Conservation (phyloP, 2,888 invertebrate genomes). For the Chydorus sphaericus region DNA sequence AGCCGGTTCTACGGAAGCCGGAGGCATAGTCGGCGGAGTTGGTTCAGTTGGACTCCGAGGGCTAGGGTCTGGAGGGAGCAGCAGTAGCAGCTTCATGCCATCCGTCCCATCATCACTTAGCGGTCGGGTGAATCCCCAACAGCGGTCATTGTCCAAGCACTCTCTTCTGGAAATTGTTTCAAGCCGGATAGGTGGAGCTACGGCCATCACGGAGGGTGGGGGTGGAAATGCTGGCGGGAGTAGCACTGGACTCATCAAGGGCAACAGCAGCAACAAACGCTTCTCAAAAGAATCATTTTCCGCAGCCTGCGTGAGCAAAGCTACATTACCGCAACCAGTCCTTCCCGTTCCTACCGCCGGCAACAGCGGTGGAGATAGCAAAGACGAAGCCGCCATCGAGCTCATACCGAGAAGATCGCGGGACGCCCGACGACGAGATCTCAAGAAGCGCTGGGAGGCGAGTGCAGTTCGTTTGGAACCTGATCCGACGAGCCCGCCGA, state of each 20-base stretch:
- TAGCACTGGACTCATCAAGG: too few species aligned
- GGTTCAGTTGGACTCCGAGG: neutral
- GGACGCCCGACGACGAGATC: slow-evolving; percentile 26
- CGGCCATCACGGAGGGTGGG: slow-evolving; percentile 15
- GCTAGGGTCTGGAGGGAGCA: slow-evolving; percentile 15
- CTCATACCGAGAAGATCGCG: neutral
- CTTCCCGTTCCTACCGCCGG: too few species aligned
- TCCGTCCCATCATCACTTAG: slow-evolving; percentile 19
- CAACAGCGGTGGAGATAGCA: slow-evolving; percentile 34
- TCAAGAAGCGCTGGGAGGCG: slow-evolving; percentile 26
- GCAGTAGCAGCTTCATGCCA: slow-evolving; percentile 19
- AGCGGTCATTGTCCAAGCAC: slow-evolving; percentile 41
- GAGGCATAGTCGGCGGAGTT: neutral
- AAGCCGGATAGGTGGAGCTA: slow-evolving; percentile 44
- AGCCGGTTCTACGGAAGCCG: slow-evolving; percentile 22
- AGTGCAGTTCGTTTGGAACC: slow-evolving; percentile 21
- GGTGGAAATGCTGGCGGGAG: slow-evolving; percentile 19
- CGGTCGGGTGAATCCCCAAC: slow-evolving; percentile 21
- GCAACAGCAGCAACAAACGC: too few species aligned
- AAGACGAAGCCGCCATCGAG: neutral
- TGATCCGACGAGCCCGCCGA: slow-evolving; percentile 15
- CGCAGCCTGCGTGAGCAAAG: slow-evolving; percentile 49
- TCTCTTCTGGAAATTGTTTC: slow-evolving; percentile 56
- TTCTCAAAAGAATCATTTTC: slow-evolving; percentile 59
- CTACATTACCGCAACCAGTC: slow-evolving; percentile 22